Evolutionary conservation across 2,797 vertebrate genomes (phyloP).

Genomic region (Chelon labrosus): DNA sequence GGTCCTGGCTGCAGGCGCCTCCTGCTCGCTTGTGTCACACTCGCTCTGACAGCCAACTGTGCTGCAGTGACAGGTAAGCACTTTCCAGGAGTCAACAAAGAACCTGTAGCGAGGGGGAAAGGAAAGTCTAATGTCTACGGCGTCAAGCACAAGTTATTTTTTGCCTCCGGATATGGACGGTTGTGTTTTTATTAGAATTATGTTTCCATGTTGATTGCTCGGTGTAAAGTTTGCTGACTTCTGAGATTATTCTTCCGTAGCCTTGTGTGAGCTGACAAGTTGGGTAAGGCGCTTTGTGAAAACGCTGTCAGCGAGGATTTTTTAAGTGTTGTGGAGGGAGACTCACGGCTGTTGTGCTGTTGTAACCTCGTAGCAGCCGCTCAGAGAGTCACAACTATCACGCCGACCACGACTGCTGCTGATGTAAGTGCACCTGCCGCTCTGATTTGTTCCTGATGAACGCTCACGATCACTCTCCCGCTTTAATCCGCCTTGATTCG

Average conservation of each 20-base stretch:
- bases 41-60: slow-evolving; percentile 75
- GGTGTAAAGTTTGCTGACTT: slow-evolving; percentile 75
- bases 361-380: slow-evolving; percentile 55
- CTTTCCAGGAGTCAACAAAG: slow-evolving; percentile 78
- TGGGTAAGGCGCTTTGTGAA: slow-evolving; percentile 37
- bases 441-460: slow-evolving; percentile 36
- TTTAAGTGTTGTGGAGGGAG: slow-evolving; percentile 32
- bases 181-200: slow-evolving; percentile 73
- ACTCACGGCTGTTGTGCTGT: slow-evolving; percentile 62
- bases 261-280: slow-evolving; percentile 58
- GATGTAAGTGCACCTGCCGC: slow-evolving; percentile 54
- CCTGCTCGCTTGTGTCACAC: slow-evolving; percentile 73
- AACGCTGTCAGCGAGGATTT: slow-evolving; percentile 50
- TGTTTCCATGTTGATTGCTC: slow-evolving; percentile 72
- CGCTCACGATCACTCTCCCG: slow-evolving; percentile 30
- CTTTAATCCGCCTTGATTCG: slow-evolving; percentile 28
- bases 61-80: slow-evolving; percentile 82
- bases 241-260: slow-evolving; percentile 53
- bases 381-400: slow-evolving; percentile 49
- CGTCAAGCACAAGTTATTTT: slow-evolving; percentile 66
- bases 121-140: slow-evolving; percentile 62
- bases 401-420: slow-evolving; percentile 29
- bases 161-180: slow-evolving; percentile 68
- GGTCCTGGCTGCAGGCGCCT: slow-evolving; percentile 76
- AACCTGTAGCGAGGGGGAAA: slow-evolving; percentile 63